Percentiles rank a stretch among this genome's conserved stretches.
Evolutionary conservation across 2,113 vertebrate species (phyloP).

Genomic region (Labeo catla): DNA sequence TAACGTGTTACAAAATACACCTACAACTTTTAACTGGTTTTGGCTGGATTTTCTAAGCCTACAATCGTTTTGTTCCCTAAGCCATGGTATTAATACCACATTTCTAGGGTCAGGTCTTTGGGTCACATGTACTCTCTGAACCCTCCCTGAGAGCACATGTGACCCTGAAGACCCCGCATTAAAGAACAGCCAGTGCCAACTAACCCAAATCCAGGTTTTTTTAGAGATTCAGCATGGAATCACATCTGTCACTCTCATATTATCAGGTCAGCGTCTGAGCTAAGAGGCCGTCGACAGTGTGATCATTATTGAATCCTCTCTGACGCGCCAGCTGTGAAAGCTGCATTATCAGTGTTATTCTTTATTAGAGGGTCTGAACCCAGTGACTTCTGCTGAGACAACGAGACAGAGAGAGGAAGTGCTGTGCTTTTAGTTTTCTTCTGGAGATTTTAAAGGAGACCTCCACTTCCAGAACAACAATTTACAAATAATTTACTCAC

Average conservation of each 20-base stretch:
- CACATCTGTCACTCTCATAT: constrained; percentile 55
- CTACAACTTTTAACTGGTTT: neutral
- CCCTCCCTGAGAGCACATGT: constrained; percentile 7
- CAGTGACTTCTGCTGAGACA: constrained; percentile 38
- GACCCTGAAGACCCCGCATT: neutral
- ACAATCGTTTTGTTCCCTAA: neutral
- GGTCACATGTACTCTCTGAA: constrained; percentile 14
- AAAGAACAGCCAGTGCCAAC: constrained; percentile 15
- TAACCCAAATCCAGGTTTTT: constrained; percentile 21
- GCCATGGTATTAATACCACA: neutral
- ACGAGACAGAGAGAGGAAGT: neutral
- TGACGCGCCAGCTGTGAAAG: constrained; percentile 52
- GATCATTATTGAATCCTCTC: constrained; percentile 62
- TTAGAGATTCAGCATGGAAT: constrained; percentile 15
- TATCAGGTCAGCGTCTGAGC: constrained; percentile 24
- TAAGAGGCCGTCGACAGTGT: constrained; percentile 62
- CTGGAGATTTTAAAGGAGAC: neutral
- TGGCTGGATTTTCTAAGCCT: neutral
- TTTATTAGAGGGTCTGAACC: constrained; percentile 51
- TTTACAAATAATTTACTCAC: too few relatives aligned
- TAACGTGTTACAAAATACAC: neutral
- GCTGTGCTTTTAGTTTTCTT: constrained; percentile 18
- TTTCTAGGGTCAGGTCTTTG: constrained; percentile 1
- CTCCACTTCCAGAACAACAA: too few relatives aligned
- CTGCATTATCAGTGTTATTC: constrained; percentile 60